Evolutionary conservation across 2,113 vertebrate species (phyloP).

Genomic region (Gasterosteus nipponicus): DNA sequence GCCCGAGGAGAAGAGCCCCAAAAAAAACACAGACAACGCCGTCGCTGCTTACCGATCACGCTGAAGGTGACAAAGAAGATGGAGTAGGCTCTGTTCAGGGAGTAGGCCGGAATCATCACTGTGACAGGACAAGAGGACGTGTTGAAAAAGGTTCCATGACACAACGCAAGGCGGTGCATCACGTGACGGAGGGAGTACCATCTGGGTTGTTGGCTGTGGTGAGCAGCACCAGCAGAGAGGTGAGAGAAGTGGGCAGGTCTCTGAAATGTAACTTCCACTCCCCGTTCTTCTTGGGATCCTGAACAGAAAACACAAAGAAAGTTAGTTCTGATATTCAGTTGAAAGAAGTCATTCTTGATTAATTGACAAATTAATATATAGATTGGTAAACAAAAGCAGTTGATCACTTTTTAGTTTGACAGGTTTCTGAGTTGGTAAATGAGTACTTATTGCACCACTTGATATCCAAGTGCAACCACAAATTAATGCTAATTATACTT

Average conservation of each 20-base stretch:
- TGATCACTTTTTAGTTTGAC: not conserved
- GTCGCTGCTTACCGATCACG: conserved; percentile 86
- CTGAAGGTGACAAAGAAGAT: conserved; percentile 94
- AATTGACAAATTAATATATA: not conserved
- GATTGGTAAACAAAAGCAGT: not conserved
- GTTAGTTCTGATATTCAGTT: not conserved
- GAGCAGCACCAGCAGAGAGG: conserved; percentile 91
- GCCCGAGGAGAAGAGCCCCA: not conserved
- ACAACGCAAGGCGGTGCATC: not conserved
- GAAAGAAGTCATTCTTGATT: not conserved
- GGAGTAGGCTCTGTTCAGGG: conserved; percentile 86
- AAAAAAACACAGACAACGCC: not conserved
- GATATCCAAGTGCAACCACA: not conserved
- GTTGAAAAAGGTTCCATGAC: not conserved
- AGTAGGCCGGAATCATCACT: conserved; percentile 97
- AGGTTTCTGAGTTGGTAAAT: not conserved
- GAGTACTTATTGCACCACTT: not conserved
- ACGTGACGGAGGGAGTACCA: conserved; percentile 70
- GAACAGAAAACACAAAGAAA: conserved; percentile 21
- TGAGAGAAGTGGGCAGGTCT: conserved; percentile 85
- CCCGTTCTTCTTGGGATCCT: conserved; percentile 84
- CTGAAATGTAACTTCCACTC: conserved; percentile 90
- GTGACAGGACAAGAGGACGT: conserved; percentile 29
- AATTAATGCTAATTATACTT: not conserved
- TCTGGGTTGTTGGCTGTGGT: conserved; percentile 98